Evolutionary conservation across 2,888 invertebrate species (phyloP), one percentile per base, ranked within the genome.

Genomic region (Operophtera brumata): DNA sequence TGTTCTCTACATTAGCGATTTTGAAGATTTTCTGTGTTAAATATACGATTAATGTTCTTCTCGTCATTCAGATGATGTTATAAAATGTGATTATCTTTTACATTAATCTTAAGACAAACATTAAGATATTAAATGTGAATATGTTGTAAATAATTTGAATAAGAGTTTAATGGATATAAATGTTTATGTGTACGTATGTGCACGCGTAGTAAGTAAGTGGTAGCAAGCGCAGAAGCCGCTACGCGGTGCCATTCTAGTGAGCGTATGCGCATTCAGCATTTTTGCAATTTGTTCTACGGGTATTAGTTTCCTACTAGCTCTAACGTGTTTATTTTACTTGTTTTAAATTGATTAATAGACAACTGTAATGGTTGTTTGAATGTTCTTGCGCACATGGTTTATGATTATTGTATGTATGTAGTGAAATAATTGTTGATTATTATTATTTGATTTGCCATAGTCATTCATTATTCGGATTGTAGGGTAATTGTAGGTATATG

Each of bases 291-390:
- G 81, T 85, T 86, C 78, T 91, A 91, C 91, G 91, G 91, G 91
- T 91, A 91, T 91, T 91, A 88, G 90, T 91, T 90, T 89, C 90
- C 90, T 90, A 90, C 73, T 90, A 90, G 89, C 66, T 80, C 76
- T 89, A 89, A 82, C 75, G 73, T 80, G 78, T 82, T 84, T 86
- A 80, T 83, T 86, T 85, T 79, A 69, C 73, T 81, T 75, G 82
- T 85, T 84, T 83, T 30, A 30, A 71, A 69, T 73, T 74, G 71
- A 76, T 8, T 36, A 36, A 13, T 77, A 70, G 70, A 73, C 66
- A 64, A 69, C 71, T 42, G 43, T 69, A 67, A 28, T 67, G 64
- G 67, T 75, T 79, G 79, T 83, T 81, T 71, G 61, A 70, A 79
- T 73, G 77, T 81, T 82, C 75, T 79, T 78, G 81, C 85, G 81